Conservation (phyloP, 2,113 vertebrate genomes). For the Gulo gulo region DNA sequence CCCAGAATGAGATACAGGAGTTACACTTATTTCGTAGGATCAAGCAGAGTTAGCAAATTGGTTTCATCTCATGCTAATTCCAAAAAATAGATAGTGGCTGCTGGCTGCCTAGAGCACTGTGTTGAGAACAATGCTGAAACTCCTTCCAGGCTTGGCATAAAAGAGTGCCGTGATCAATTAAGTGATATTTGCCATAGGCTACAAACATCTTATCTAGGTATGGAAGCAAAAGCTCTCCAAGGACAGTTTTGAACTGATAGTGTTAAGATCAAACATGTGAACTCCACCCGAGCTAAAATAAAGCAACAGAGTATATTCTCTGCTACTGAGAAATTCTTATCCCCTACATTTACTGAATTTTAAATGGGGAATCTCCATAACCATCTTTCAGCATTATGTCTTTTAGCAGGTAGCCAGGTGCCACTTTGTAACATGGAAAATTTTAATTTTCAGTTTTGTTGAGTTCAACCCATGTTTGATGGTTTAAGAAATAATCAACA, state of each 20-base stretch:
- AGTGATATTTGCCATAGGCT: not conserved
- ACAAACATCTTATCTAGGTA: not conserved
- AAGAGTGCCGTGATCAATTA: not conserved
- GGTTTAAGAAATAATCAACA: constrained; percentile 65
- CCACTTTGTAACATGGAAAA: not conserved
- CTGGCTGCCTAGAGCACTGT: not conserved
- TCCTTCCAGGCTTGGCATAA: constrained; percentile 1
- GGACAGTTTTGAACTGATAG: constrained; percentile 21
- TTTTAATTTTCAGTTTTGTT: constrained; percentile 40
- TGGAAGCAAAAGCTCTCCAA: constrained; percentile 17
- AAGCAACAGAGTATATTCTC: constrained; percentile 31
- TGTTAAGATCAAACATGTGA: constrained; percentile 47
- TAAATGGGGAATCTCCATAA: constrained; percentile 1
- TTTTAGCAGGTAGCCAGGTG: constrained; percentile 23
- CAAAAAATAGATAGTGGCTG: constrained; percentile 7
- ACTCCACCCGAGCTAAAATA: not conserved
- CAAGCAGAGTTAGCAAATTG: constrained; percentile 34
- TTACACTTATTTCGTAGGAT: not conserved
- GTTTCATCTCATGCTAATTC: constrained; percentile 38
- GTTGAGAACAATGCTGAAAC: constrained; percentile 18
- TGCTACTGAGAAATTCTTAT: not conserved
- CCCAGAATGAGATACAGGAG: not conserved
- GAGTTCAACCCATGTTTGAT: constrained; percentile 52
- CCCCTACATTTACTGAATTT: constrained; percentile 5
- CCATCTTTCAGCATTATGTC: not conserved